phyloP scores from a whole-genome alignment of 2,888 invertebrate species.

The Agrotis ipsilon region DNA sequence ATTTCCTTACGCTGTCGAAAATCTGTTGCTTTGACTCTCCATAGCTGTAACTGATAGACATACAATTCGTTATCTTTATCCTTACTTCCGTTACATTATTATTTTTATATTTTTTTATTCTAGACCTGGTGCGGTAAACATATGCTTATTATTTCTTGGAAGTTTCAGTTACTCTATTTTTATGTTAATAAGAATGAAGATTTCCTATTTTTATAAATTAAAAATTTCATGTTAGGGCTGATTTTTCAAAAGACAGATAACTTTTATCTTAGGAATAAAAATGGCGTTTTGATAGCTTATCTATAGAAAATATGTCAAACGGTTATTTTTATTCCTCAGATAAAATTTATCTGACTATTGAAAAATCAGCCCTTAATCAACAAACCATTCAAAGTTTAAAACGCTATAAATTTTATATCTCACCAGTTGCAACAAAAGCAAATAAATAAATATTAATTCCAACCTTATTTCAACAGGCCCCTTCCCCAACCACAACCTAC shows the following conservation, averaged over 20 bases:
- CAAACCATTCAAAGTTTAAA: neutral
- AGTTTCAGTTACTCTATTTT: neutral
- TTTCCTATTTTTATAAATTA: neutral
- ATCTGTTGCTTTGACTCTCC: neutral
- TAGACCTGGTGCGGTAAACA: neutral
- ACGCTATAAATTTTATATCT: conserved; percentile 11
- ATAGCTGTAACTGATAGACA: neutral
- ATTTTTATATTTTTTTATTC: neutral
- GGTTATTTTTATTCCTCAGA: too few relatives aligned
- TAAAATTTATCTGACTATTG: too few relatives aligned
- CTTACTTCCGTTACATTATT: conserved; percentile 1
- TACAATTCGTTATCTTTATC: conserved; percentile 6
- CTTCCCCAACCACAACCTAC: conserved; percentile 19
- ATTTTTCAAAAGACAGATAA: too few relatives aligned
- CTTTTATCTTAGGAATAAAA: too few relatives aligned
- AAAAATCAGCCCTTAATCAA: too few relatives aligned
- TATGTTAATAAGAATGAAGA: neutral
- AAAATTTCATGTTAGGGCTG: conserved; percentile 7
- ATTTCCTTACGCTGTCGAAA: neutral
- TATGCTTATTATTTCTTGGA: conserved; percentile 19
- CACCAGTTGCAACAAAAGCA: conserved; percentile 15
- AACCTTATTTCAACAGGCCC: conserved; percentile 18
- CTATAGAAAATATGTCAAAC: too few relatives aligned
- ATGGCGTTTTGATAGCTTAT: too few relatives aligned
- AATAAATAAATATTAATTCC: conserved; percentile 47